A percentile compares a stretch with the other conserved stretches of the same genome.
These are phyloP conservation scores for Sturnira hondurensis DNA, from an alignment of 2,113 vertebrate species.

Conservation along the genomic window DNA sequence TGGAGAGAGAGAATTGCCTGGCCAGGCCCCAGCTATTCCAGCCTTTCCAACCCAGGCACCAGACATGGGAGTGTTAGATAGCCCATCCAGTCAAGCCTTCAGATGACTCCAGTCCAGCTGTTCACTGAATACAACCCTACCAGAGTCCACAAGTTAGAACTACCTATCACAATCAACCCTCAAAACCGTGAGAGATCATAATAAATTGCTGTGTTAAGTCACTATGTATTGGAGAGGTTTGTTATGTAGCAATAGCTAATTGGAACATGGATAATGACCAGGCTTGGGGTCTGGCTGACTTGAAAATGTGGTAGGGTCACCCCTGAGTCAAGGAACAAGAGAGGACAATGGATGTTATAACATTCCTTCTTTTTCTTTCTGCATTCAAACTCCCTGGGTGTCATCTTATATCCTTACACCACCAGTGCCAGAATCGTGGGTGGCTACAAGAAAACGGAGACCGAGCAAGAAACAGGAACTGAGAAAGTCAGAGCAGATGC, in stretches of 20 bases:
- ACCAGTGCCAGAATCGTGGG: conserved; percentile 67
- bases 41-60: background rate
- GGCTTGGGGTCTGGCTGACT: background rate
- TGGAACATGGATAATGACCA: background rate
- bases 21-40: background rate
- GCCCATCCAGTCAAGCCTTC: background rate
- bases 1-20: background rate
- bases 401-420: conserved; percentile 39
- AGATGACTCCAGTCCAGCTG: background rate
- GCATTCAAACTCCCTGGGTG: conserved; percentile 38
- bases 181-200: background rate
- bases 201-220: background rate
- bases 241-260: background rate
- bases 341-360: background rate
- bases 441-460: conserved; percentile 65
- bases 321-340: background rate
- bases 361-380: conserved; percentile 34
- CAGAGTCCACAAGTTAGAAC: background rate
- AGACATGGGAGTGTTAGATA: background rate
- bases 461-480: conserved; percentile 75
- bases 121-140: background rate
- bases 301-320: background rate
- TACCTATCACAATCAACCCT: background rate
- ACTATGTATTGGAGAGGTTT: background rate
- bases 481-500: conserved; percentile 72